Evolutionary conservation across 2,113 vertebrate species (phyloP), one percentile per base, ranked within the genome.

Genomic region (Hiodon alosoides): DNA sequence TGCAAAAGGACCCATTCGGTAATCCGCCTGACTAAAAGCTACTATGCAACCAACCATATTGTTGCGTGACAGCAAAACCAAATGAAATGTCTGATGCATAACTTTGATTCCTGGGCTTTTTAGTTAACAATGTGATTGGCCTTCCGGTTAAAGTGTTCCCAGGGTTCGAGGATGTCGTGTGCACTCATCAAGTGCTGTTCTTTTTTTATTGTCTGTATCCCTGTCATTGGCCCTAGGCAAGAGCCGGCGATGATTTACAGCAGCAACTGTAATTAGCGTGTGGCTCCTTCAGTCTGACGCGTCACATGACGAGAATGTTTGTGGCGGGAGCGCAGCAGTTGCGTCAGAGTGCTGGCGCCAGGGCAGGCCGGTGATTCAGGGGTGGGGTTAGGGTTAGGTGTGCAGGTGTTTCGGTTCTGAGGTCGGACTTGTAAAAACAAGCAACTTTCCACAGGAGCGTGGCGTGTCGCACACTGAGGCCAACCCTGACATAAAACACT

Each of bases 301-400:
- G 89, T 88, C 69, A 14, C 89, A 85, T 86, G 89, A 90, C 86
- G 71, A 67, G 70, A 85, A 73, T 89, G 90, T 90, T 90, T 84
- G 87, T 88, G 87, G 89, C 91, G 91, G 92, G 88, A 90, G 90
- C 78, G 87, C 81, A 76, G 85, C 82, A 83, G 83, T 10, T 71
- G 48, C 47, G 57, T 74, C 86, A 90, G 91, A 86, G 88, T 80
- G 84, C 89, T 92, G 94, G 93, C 87, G 86, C 93, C 92, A 89
- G 78, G 3, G 89, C 92, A 90, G 88, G 90, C 87, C 89, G 89
- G 90, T 94, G 94, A 94, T 93, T 93, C 69, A 94, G 91, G 90
- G 31, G 31, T 31, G 31, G 31, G 31, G 31, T 31, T 31, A 31
- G 31, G 31, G 31, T 31, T 90, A 89, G 90, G 89, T 79, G 85